phyloP scores from a whole-genome alignment of 2,797 vertebrate species.

The Sebastes glaucus region DNA sequence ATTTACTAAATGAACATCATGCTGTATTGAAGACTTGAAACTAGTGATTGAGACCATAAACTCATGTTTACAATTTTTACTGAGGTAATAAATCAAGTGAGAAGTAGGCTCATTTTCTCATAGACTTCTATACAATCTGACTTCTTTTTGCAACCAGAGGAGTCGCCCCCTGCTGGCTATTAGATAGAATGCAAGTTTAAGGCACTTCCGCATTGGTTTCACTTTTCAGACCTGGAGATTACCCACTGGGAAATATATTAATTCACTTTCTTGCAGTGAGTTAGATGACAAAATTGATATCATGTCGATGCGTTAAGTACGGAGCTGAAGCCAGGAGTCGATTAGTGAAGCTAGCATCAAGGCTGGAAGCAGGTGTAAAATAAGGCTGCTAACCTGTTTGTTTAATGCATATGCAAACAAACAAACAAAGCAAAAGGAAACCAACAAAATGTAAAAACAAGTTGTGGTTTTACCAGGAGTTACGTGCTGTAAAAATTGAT shows the following conservation, averaged over 20 bases:
- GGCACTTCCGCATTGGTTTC: fast-evolving
- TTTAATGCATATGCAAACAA: background rate
- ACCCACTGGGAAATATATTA: too few species aligned
- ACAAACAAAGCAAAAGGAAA: background rate
- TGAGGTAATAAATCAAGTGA: too few species aligned
- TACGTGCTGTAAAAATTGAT: background rate
- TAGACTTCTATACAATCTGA: fast-evolving
- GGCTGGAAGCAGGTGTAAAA: background rate
- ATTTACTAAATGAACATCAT: too few species aligned
- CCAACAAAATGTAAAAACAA: background rate
- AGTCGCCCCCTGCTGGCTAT: too few species aligned
- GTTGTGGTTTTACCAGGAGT: background rate
- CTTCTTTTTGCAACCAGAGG: too few species aligned
- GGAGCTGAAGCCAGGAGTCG: background rate
- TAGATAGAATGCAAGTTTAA: too few species aligned
- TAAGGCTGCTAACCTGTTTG: background rate
- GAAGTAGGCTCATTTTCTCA: too few species aligned
- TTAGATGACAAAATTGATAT: fast-evolving
- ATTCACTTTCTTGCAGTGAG: too few species aligned
- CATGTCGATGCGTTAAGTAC: too few species aligned
- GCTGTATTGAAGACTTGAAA: too few species aligned
- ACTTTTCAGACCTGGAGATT: fast-evolving
- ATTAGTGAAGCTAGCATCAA: background rate
- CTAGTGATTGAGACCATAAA: too few species aligned
- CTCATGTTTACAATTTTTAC: too few species aligned